These are phyloP conservation scores for mouse (Mus musculus) DNA, from an alignment of 2,113 vertebrate genomes.

Conservation along the genomic window GRCm39 chr9:98880501-98881000, in stretches of 20 bases:
- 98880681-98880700: neutral
- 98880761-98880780: neutral
- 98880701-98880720: neutral
- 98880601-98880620: neutral
- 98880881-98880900: conserved; percentile 36
- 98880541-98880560: neutral
- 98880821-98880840: neutral
- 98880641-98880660: neutral
- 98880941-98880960: neutral
- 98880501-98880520: neutral
- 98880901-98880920: conserved; percentile 36
- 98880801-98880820: neutral
- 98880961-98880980: conserved; percentile 32
- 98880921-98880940: conserved; percentile 9
- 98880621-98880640: neutral
- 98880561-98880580: neutral
- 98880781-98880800: conserved; percentile 35
- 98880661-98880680: neutral
- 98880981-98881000: conserved; percentile 12
- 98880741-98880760: neutral
- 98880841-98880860: neutral
- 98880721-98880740: neutral
- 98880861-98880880: conserved; percentile 12
- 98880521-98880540: neutral
- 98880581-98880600: neutral